phyloP scores from a whole-genome alignment of 2,113 vertebrate genomes.

The Myrmecobius fasciatus region DNA sequence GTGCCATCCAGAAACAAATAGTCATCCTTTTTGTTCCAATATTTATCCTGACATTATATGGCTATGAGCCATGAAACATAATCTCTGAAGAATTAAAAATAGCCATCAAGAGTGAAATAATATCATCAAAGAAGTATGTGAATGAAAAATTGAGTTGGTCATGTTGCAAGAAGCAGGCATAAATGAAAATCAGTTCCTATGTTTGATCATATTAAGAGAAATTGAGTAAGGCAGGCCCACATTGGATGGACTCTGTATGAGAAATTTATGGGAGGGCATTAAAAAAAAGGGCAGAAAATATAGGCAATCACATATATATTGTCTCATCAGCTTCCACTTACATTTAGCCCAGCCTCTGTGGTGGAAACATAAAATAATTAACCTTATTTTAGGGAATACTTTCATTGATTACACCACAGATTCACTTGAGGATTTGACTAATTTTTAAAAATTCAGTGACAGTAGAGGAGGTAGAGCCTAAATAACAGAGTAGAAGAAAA shows the following conservation, averaged over 20 bases:
- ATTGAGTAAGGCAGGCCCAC: too few species aligned
- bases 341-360: too few species aligned
- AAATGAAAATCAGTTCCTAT: too few species aligned
- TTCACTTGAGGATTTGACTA: background rate
- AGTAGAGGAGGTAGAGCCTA: background rate
- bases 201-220: too few species aligned
- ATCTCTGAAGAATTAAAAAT: background rate
- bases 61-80: background rate
- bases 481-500: background rate
- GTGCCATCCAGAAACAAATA: background rate
- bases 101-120: background rate
- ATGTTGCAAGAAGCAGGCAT: background rate
- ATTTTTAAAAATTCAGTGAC: background rate
- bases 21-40: background rate
- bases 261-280: too few species aligned
- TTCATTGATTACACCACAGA: too few species aligned
- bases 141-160: background rate
- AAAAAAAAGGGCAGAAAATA: too few species aligned
- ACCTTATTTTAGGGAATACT: too few species aligned
- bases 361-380: too few species aligned
- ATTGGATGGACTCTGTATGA: too few species aligned
- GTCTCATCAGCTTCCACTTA: too few species aligned
- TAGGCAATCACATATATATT: too few species aligned
- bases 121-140: background rate
- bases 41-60: background rate